Evolutionary conservation across 2,888 invertebrate genomes (phyloP).

Genomic region (Tachina lurida): DNA sequence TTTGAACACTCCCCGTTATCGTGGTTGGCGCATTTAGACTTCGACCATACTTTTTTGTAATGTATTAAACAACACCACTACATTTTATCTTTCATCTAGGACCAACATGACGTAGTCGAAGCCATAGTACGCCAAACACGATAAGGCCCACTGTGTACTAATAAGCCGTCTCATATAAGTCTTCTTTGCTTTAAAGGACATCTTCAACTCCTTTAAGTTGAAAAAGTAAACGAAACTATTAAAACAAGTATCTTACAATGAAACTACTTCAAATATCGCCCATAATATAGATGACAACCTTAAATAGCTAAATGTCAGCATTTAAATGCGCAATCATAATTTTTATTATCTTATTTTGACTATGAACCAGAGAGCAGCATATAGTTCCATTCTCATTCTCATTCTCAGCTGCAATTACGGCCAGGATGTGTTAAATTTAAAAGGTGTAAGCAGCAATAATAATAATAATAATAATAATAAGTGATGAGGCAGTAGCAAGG

Average conservation of each 20-base stretch:
- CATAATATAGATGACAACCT: constrained; percentile 31
- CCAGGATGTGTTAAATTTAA: constrained; percentile 47
- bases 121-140: too few species aligned
- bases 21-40: too few species aligned
- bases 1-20: too few species aligned
- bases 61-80: too few species aligned
- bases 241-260: constrained; percentile 2
- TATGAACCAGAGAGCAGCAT: neutral
- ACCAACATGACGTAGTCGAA: too few species aligned
- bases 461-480: constrained; percentile 21
- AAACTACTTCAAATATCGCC: constrained; percentile 11
- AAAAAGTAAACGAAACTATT: too few species aligned
- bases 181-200: too few species aligned
- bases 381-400: neutral
- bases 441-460: constrained; percentile 47
- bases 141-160: too few species aligned
- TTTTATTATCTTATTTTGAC: constrained; percentile 2
- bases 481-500: constrained; percentile 15
- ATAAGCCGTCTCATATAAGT: too few species aligned
- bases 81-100: too few species aligned
- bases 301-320: constrained; percentile 59
- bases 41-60: too few species aligned
- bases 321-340: constrained; percentile 56
- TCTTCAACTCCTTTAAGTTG: too few species aligned
- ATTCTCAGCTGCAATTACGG: constrained; percentile 22